These are phyloP conservation scores for Petrolisthes cinctipes DNA, from an alignment of 2,888 invertebrate genomes.

Conservation along the genomic window DNA sequence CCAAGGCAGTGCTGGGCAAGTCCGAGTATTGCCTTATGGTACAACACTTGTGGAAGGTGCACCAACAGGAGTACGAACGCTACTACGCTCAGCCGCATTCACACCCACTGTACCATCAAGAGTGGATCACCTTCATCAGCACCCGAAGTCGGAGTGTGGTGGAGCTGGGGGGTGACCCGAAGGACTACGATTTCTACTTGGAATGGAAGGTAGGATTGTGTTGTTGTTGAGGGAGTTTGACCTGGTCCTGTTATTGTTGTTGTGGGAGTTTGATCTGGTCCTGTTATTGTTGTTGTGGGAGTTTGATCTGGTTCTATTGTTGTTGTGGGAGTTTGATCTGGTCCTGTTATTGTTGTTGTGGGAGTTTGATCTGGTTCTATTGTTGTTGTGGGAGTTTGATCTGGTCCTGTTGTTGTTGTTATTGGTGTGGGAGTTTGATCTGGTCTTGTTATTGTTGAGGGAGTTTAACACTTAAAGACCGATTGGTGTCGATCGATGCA, in stretches of 20 bases:
- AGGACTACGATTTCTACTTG: neutral
- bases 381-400: neutral
- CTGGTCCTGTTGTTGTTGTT: neutral
- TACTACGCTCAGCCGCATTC: neutral
- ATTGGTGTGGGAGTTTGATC: too few species aligned
- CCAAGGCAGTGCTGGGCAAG: neutral
- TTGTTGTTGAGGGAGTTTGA: neutral
- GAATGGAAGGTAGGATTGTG: constrained; percentile 3
- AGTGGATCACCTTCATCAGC: neutral
- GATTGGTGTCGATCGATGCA: too few species aligned
- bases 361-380: too few species aligned
- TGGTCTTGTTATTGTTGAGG: too few species aligned
- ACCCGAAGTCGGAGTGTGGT: neutral
- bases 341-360: neutral
- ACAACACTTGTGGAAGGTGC: neutral
- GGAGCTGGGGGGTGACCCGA: neutral
- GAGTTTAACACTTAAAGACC: too few species aligned
- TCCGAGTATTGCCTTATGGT: neutral
- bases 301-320: too few species aligned
- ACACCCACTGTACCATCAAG: neutral
- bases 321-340: neutral
- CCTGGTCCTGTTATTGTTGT: neutral
- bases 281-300: too few species aligned
- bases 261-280: too few species aligned
- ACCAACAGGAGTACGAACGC: constrained; percentile 16